Evolutionary conservation across 2,113 vertebrate genomes (phyloP), one percentile per base, ranked within the genome.

Genomic region (Pyxicephalus adspersus): DNA sequence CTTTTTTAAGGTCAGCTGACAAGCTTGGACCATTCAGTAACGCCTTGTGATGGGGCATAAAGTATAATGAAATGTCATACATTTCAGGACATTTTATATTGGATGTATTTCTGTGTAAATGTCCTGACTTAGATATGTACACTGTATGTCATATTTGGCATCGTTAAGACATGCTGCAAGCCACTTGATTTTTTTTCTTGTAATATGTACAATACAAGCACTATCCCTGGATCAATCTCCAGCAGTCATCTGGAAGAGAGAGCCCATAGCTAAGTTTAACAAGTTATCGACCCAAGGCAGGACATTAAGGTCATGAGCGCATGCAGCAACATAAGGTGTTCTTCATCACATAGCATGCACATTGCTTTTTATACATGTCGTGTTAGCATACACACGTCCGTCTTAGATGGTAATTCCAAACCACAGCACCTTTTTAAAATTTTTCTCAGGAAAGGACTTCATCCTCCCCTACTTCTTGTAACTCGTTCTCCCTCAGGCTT

Each of bases 401-500:
- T 31, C 60, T 55, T 13, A 58, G 64, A 28, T 77, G n/a, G 19
- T 83, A 84, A 83, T 88, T 87, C 85, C 84, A 74, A 15, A 26
- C 2, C 9, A 4, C 38, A 86, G 84, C 55, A 28, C 77, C 77
- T 50, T 77, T 38, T 29, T 74, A 84, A 3, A 11, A 84, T 84
- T 11, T 16, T 1, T 38, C 50, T 98, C 96, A 98, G 3, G 92
- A 95, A 83, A 95, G 94, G 83, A 93, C 89, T 84, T 97, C 95
- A 58, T 98, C 93, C 85, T 97, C 95, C 84, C 93, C 94, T 68
- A 91, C 90, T 0, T 92, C 92, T 86, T 95, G 93, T 85, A 94
- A 90, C 70, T 95, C 93, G n/a, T 91, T 86, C 71, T 88, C 93
- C 84, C 83, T 93, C 83, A 92, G 85, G 67, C 92, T 91, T 55